These are phyloP conservation scores for Calcarius lapponicus DNA, from an alignment of 2,797 vertebrate genomes.

Conservation along the genomic window DNA sequence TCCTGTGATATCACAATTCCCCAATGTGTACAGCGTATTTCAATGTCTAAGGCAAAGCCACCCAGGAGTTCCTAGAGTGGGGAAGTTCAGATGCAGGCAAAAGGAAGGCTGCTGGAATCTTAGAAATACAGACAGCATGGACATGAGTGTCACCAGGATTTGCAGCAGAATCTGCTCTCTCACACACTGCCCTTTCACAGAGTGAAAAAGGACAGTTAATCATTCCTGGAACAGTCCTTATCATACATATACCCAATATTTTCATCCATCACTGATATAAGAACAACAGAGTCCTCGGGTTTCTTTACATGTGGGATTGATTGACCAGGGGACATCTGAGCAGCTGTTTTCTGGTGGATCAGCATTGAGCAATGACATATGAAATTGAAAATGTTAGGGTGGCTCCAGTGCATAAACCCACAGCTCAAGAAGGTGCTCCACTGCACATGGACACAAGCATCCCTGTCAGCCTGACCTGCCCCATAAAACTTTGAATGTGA, in stretches of 20 bases:
- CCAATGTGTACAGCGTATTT: background rate
- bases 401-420: background rate
- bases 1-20: background rate
- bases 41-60: background rate
- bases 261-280: background rate
- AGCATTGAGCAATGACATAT: background rate
- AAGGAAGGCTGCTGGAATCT: background rate
- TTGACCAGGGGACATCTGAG: background rate
- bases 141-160: background rate
- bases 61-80: background rate
- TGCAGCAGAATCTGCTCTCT: background rate
- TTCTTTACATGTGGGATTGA: background rate
- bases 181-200: background rate
- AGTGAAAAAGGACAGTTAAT: background rate
- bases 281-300: background rate
- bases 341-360: background rate
- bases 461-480: background rate
- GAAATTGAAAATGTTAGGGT: background rate
- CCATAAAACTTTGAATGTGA: background rate
- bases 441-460: background rate
- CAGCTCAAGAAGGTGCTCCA: background rate
- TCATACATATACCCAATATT: background rate
- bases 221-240: background rate
- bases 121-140: fast-evolving
- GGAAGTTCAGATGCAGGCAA: background rate